Evolutionary conservation across 2,113 vertebrate species (phyloP), one percentile per base, ranked within the genome.

Genomic region (Oophaga pumilio): DNA sequence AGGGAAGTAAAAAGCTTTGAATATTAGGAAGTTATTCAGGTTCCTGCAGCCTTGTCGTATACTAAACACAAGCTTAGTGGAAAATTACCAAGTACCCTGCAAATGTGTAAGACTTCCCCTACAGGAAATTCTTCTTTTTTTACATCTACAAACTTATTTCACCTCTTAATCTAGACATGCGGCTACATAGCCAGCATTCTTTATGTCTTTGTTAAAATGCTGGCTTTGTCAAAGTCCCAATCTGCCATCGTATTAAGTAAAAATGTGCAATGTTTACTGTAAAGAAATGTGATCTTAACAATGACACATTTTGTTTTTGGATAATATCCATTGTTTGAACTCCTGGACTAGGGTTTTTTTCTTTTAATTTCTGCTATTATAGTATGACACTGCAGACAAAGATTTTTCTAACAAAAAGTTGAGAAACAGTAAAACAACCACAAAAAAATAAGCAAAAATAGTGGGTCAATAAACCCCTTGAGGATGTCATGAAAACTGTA

Each of bases 231-330:
- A 85, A 85, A 85, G 89, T 89, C 89, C 87, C 14, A 76, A 90
- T 90, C 79, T 57, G 56, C 62, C 66, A 57, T 1, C 15, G 64
- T 91, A 76, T 86, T 84, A 91, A 33, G 53, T 86, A 90, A 90
- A 89, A 87, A 88, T 77, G 90, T 89, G 15, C 87, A 22, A 15
- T 90, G 84, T 93, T 94, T 93, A 93, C 90, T 89, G 91, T 92
- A 93, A 92, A 94, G 90, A 91, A 93, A 91, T 0, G 8, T 92
- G 90, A 93, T 89, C 89, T 85, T 28, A 52, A 84, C 20, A 52
- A 74, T 0, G 0, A 88, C n/a, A 2, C n/a, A 82, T 60, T 59
- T 90, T 91, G 90, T 91, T 92, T 92, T 91, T 86, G 64, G 71
- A 53, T 91, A 33, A 60, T 87, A 82, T 20, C 50, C 66, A 71